phyloP scores from a whole-genome alignment of 2,888 invertebrate species.

The Lymantria monacha region DNA sequence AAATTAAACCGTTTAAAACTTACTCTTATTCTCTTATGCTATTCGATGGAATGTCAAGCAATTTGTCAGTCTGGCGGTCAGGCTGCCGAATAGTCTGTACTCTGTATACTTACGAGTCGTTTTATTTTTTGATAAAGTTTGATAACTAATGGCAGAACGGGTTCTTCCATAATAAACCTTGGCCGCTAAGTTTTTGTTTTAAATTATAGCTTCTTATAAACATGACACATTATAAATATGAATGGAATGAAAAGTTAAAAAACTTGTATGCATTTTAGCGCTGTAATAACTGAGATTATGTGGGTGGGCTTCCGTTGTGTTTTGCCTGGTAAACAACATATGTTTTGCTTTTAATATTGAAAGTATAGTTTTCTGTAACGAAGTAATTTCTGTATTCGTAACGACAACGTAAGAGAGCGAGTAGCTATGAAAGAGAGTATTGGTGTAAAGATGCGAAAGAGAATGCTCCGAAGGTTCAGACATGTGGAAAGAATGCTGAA shows the following conservation, averaged over 20 bases:
- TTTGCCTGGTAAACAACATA: background rate
- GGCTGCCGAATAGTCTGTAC: slow-evolving; percentile 27
- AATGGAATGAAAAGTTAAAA: background rate
- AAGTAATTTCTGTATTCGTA: too few species aligned
- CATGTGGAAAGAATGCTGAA: too few species aligned
- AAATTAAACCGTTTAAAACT: slow-evolving; percentile 5
- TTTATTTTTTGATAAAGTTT: slow-evolving; percentile 33
- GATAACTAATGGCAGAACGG: slow-evolving; percentile 37
- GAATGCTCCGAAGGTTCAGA: too few species aligned
- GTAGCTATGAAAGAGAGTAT: too few species aligned
- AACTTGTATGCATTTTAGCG: slow-evolving; percentile 25
- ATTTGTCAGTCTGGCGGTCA: slow-evolving; percentile 47
- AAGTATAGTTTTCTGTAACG: too few species aligned
- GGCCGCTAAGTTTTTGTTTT: slow-evolving; percentile 19
- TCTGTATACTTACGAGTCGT: slow-evolving; percentile 31
- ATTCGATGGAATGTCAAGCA: slow-evolving; percentile 35
- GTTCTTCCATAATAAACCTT: slow-evolving; percentile 27
- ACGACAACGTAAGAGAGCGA: too few species aligned
- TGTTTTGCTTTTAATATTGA: too few species aligned
- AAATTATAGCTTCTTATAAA: slow-evolving; percentile 14
- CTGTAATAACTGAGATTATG: slow-evolving; percentile 23
- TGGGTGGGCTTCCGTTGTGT: background rate
- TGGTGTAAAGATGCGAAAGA: too few species aligned
- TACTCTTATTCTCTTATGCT: slow-evolving; percentile 19
- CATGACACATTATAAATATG: slow-evolving; percentile 24